Base-by-base conservation (phyloP, 2,888 invertebrate genomes). In the Cheilosia scutellata region DNA sequence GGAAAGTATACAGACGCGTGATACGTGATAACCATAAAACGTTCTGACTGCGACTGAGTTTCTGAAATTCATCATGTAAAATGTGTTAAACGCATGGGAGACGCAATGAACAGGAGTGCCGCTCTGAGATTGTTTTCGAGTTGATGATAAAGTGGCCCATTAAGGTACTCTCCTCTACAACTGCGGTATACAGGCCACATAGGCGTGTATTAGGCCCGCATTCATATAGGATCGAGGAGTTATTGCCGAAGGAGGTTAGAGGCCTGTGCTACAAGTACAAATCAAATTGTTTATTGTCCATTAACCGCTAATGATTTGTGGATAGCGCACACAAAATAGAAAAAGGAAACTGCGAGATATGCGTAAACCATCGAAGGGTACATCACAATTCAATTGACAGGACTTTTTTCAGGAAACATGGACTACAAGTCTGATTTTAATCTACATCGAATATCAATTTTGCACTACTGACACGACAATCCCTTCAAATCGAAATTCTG, bases 141-240 rank as follows among this genome's bases (percentile, higher is more conserved):
- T 72, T 42, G 66, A 49, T 86, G 86, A 86, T 86, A 57, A 80
- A 86, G 76, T 76, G 71, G 71, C 37, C 76, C 75, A 80, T 86
- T 86, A 80, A 76, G 71, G 63, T 47, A 2, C 13, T 47, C 27
- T 55, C 62, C 49, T 9, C 25, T 9, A 7, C 9, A 25, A 49
- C 11, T 5, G 9, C 42, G 5, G 1, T 25, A 25, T 2, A 11
- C 3, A 37, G 37, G 37, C 37, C 37, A 11, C 0, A 11, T 1
- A 5, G 49, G 20, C 6, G 44, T 3, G 44, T 44, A n/a, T n/a
- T n/a, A 44, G 16, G 44, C 16, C 1, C 37, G 9, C 37, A 16
- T 49, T 49, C 11, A 25, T 49, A 11, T 29, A 2, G 51, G 51
- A 27, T 51, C 27, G 51, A 51, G 29, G 51, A 51, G 25, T 51